Conservation (phyloP, 2,797 vertebrate species). For the Spheniscus humboldti region DNA sequence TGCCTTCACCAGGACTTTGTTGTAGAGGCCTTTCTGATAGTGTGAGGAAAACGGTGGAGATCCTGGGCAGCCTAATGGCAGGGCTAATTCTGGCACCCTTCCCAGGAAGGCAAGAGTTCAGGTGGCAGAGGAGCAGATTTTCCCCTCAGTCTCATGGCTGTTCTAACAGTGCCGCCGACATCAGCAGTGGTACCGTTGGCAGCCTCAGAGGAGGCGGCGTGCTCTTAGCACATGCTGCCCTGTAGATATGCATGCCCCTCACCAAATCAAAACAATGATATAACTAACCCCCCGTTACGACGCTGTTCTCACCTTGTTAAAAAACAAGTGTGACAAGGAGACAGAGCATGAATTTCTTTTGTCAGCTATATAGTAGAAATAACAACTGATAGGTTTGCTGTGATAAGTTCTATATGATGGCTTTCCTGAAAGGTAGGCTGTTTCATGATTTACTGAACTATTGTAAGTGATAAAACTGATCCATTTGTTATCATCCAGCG, state of each 20-base stretch:
- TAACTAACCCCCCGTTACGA: fast-evolving
- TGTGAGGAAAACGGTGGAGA: not conserved
- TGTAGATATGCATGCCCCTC: not conserved
- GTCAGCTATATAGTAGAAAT: not conserved
- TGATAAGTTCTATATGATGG: not conserved
- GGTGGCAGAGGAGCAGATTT: not conserved
- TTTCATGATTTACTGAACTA: conserved; percentile 40
- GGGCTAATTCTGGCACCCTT: not conserved
- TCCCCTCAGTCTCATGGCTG: fast-evolving
- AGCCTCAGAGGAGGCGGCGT: fast-evolving
- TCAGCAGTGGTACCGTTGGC: not conserved
- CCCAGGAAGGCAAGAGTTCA: not conserved
- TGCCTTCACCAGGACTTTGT: not conserved
- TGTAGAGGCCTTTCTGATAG: not conserved
- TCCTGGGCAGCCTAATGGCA: not conserved
- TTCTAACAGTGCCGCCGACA: not conserved
- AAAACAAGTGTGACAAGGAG: not conserved
- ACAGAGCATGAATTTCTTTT: not conserved
- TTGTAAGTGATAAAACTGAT: conserved; percentile 16
- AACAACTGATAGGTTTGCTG: not conserved
- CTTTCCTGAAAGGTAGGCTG: conserved; percentile 41
- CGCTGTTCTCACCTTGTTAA: not conserved
- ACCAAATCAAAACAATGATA: not conserved
- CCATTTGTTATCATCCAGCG: conserved; percentile 58
- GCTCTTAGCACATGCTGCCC: not conserved